These are phyloP conservation scores for Rhagonycha fulva DNA, from an alignment of 2,888 invertebrate genomes.

Conservation along the genomic window DNA sequence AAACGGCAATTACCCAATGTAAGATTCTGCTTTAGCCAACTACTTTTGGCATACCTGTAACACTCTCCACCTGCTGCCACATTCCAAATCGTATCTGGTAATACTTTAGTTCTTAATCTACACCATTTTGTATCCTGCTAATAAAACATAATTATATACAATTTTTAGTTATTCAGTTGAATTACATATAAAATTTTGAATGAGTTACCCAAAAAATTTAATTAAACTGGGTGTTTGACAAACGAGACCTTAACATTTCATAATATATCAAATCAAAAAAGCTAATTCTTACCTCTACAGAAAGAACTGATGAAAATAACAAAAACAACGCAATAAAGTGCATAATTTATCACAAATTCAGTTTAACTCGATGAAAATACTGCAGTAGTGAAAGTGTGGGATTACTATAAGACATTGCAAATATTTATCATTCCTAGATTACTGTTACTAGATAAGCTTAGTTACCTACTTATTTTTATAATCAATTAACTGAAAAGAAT, in stretches of 20 bases:
- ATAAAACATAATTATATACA: not conserved
- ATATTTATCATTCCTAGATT: not conserved
- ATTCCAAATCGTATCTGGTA: slow-evolving; percentile 18
- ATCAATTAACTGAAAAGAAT: not conserved
- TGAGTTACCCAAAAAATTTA: not conserved
- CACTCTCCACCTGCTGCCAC: slow-evolving; percentile 22
- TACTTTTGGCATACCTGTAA: slow-evolving; percentile 2
- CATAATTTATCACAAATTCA: not conserved
- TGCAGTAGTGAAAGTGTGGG: not conserved
- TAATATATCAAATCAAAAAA: not conserved
- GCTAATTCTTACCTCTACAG: not conserved
- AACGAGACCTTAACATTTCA: not conserved
- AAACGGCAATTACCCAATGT: not conserved
- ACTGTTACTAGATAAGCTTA: not conserved
- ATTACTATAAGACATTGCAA: not conserved
- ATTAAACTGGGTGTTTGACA: not conserved
- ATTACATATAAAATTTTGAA: not conserved
- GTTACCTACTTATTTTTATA: not conserved
- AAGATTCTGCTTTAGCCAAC: slow-evolving; percentile 7
- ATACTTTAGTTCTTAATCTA: slow-evolving; percentile 19
- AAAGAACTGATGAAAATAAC: not conserved
- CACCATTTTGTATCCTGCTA: slow-evolving; percentile 14
- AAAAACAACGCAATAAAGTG: not conserved
- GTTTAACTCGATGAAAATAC: not conserved
- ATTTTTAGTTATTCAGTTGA: not conserved